phyloP scores from a whole-genome alignment of 2,113 vertebrate genomes.

The Numenius arquata region DNA sequence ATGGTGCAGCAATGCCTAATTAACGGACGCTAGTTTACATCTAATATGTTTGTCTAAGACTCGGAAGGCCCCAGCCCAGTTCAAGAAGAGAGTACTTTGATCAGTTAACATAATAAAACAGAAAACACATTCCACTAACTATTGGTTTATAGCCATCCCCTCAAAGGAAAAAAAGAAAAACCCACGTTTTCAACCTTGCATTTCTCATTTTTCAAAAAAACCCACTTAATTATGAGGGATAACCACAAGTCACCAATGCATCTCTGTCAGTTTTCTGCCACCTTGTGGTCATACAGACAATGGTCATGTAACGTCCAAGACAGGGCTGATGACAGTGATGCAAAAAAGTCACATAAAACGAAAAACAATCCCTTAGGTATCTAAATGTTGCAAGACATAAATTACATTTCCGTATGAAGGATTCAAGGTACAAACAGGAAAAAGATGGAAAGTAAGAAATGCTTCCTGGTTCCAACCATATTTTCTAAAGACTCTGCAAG shows the following conservation, averaged over 20 bases:
- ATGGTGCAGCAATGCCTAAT: neutral
- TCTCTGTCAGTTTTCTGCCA: slow-evolving; percentile 11
- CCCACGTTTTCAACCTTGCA: neutral
- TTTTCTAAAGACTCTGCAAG: neutral
- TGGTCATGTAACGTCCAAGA: neutral
- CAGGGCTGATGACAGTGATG: too few species aligned
- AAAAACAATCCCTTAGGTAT: neutral
- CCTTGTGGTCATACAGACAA: neutral
- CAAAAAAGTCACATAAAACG: neutral
- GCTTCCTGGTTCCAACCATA: neutral
- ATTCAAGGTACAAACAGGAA: neutral
- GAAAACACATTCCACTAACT: neutral
- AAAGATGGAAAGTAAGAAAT: neutral
- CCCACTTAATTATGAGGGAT: neutral
- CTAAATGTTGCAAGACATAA: neutral
- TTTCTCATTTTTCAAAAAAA: neutral
- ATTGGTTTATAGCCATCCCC: neutral
- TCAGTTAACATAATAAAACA: neutral
- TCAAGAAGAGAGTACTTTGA: neutral
- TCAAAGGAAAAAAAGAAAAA: neutral
- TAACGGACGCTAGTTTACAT: neutral
- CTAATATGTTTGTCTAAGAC: neutral
- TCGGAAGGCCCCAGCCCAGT: neutral
- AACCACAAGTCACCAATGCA: neutral
- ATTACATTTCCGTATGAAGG: neutral